A percentile compares a stretch with the other conserved stretches of the same genome.
These are phyloP conservation scores for Todus mexicanus DNA, from an alignment of 2,797 vertebrate species.

Conservation along the genomic window DNA sequence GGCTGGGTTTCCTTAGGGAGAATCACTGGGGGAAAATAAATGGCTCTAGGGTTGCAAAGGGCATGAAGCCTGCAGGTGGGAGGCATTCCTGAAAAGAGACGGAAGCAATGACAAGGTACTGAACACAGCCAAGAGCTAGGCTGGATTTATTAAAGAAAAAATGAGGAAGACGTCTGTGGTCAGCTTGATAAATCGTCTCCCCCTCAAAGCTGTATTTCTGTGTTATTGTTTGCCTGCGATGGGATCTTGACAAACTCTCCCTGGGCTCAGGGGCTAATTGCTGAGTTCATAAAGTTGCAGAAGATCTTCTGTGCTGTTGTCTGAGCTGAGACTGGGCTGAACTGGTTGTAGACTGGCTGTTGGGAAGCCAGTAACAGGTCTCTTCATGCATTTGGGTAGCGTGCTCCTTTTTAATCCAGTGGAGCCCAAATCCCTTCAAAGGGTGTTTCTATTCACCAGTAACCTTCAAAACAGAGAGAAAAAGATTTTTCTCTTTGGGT, in stretches of 20 bases:
- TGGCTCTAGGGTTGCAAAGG: neutral
- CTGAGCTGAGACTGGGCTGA: neutral
- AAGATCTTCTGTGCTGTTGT: neutral
- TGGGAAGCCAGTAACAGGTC: neutral
- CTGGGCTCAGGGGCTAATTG: conserved; percentile 13
- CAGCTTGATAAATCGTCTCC: conserved; percentile 54
- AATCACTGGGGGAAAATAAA: conserved; percentile 9
- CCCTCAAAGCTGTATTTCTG: conserved; percentile 25
- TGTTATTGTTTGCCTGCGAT: neutral
- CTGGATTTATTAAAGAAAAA: conserved; percentile 60
- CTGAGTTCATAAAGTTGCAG: conserved; percentile 1
- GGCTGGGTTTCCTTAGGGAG: neutral
- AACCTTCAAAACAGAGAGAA: neutral
- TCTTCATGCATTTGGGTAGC: no score
- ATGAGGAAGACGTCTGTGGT: conserved; percentile 39
- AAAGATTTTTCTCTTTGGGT: neutral
- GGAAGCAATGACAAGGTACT: conserved; percentile 31
- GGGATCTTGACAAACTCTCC: conserved; percentile 45
- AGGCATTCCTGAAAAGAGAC: conserved; percentile 19
- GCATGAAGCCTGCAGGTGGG: conserved; percentile 25
- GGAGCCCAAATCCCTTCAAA: neutral
- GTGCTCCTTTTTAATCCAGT: neutral
- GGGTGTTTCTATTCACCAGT: neutral
- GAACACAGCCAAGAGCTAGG: conserved; percentile 24
- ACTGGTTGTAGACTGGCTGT: neutral